A percentile compares a stretch with the other conserved stretches of the same genome.
Conservation (phyloP, 1,140 invertebrate genomes). For the Amphibalanus amphitrite region DNA sequence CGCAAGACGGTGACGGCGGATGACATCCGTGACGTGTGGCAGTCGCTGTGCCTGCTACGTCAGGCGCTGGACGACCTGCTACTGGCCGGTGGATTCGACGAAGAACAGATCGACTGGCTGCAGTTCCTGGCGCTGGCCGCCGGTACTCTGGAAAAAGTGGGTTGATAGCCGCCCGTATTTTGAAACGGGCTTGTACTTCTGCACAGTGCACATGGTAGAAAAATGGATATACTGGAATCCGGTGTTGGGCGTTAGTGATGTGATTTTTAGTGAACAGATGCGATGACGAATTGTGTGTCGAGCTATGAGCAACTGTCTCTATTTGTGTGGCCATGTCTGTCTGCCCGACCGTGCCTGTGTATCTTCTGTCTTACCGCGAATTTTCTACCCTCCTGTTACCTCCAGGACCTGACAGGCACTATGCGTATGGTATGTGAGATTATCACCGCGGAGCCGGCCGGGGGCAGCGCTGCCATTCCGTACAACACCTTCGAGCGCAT, state of each 20-base stretch:
- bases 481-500: conserved; percentile 43
- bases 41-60: neutral
- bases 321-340: no score
- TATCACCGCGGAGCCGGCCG: conserved; percentile 59
- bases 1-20: neutral
- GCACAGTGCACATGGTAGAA: no score
- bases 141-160: conserved; percentile 37
- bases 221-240: no score
- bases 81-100: conserved; percentile 38
- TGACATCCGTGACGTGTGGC: neutral
- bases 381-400: no score
- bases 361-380: no score
- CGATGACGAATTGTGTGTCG: no score
- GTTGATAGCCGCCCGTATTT: no score
- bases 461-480: conserved; percentile 51
- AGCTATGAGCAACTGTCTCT: no score
- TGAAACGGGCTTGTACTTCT: no score
- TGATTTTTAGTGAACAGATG: no score
- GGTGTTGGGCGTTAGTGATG: no score
- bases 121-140: conserved; percentile 48
- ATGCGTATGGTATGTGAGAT: conserved; percentile 65
- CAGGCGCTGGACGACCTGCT: conserved; percentile 39
- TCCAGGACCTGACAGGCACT: conserved; percentile 49
- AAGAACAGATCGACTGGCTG: conserved; percentile 35
- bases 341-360: no score